Base-by-base conservation (phyloP, 2,113 vertebrate genomes). In the Porphyrio hochstetteri region DNA sequence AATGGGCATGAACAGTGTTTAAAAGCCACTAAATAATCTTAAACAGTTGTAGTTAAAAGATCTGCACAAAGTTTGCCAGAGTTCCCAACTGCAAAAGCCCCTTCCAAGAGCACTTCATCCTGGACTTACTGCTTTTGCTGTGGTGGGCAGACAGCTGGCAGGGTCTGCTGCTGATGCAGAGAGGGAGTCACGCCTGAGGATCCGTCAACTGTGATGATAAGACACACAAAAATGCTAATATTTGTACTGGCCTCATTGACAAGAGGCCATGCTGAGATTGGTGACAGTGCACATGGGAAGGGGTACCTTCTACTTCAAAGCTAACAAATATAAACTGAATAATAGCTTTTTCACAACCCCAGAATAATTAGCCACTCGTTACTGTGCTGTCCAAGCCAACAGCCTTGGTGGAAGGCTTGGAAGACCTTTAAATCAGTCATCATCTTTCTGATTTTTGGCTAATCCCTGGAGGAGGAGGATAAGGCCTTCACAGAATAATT, bases 1-100 rank as follows among this genome's bases (percentile, higher is more conserved):
- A 92, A 93, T 42, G 95, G 96, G 88, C 95, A 97, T 64, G 86
- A 96, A 65, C 72, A 84, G 44, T 60, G 52, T 83, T 95, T 95
- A 92, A 95, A 93, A 93, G 59, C 82, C 92, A 93, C 92, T 95
- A 96, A 91, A 92, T 94, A 95, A 97, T 93, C 76, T 86, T 88
- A 83, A 97, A 92, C 95, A 95, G 74, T 96, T 94, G 88, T 11
- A 92, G 77, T 61, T 72, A 56, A 84, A 83, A 84, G 69, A 69
- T 81, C 52, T 82, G 50, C 76, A 65, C 38, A 68, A 82, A 82
- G 42, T 83, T 86, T 92, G 86, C 80, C 83, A 88, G 95, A 56
- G 52, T 46, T 86, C 60, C 68, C 76, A 92, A 82, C 9, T 94
- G 76, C n/a, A 64, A 79, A 76, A 86, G 40, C 7, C 85, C 60